A percentile compares a stretch with the other conserved stretches of the same genome.
phyloP scores from a whole-genome alignment of 2,797 vertebrate genomes.

The Rhinogobio ventralis region DNA sequence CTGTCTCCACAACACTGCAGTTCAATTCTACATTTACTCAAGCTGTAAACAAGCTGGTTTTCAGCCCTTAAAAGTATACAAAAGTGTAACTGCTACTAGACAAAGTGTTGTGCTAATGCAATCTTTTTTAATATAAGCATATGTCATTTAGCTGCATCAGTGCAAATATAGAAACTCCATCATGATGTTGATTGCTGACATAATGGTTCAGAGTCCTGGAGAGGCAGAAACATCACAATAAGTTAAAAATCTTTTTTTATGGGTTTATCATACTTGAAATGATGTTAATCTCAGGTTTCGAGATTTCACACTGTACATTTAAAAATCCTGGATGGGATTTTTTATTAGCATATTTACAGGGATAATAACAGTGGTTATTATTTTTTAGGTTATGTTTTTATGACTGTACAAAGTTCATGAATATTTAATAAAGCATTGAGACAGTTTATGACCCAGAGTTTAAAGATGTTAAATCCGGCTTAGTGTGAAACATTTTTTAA shows the following conservation, averaged over 20 bases:
- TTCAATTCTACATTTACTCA: background rate
- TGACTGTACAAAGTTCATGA: background rate
- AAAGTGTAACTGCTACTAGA: background rate
- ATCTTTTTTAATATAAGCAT: background rate
- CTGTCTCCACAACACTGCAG: background rate
- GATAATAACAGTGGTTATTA: background rate
- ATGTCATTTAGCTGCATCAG: background rate
- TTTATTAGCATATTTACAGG: background rate
- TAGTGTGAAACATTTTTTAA: background rate
- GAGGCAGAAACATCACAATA: constrained; percentile 2
- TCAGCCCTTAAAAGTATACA: background rate
- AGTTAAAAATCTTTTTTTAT: background rate
- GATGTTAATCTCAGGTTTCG: background rate
- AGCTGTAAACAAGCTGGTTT: background rate
- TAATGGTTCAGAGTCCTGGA: background rate
- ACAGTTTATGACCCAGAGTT: background rate
- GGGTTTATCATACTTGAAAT: background rate
- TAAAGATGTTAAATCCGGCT: background rate
- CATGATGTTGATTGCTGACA: background rate
- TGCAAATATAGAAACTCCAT: constrained; percentile 5
- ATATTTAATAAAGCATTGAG: background rate
- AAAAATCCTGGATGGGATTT: background rate
- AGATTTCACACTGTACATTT: background rate
- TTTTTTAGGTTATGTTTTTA: background rate
- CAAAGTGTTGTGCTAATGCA: background rate